Evolutionary conservation across 2,888 invertebrate genomes (phyloP), one percentile per base, ranked within the genome.

Genomic region (Drosophila buzzatii): DNA sequence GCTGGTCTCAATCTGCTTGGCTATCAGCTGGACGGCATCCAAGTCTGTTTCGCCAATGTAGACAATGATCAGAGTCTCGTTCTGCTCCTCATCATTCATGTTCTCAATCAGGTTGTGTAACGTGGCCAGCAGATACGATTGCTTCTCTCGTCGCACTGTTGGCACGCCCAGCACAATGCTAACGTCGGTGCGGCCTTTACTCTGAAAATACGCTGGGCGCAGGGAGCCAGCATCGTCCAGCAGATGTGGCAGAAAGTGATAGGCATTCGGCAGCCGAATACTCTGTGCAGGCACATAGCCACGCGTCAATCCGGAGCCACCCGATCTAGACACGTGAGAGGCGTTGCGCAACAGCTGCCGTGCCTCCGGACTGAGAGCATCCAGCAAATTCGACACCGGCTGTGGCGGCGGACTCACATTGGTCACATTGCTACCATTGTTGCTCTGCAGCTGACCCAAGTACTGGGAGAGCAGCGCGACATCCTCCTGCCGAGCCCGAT

Each of bases 21-120:
- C 97, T 16, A 96, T 95, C 81, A 96, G 94, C 33, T 95, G 93
- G 6, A 97, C 96, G 85, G 96, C 97, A 52, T 96, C 95, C 81
- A 96, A 85, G 91, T 98, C 97, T 33, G 96, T 96, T 95, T 98
- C 98, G 0, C 98, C 98, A 53, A 98, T 95, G 90, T 97, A 96
- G 3, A 99, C 96, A 8, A 98, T 95, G 69, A 99, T 96, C 27
- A 98, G 93, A 0, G 96, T 95, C 91, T 97, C 97, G n/a, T 95
- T 94, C 57, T 95, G 95, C 77, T 96, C 96, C 9, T 94, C 94
- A 3, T 95, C 94, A 57, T 94, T 95, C 95, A 99, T 96, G 59
- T 96, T 96, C 65, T 95, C 95, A 56, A 99, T 94, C 31, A 99
- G 94, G 92, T 97, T 97, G 93, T 97, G 96, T 59, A 99, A 93